Base-by-base conservation (phyloP, 2,888 invertebrate genomes). In the Smittia sp. region DNA sequence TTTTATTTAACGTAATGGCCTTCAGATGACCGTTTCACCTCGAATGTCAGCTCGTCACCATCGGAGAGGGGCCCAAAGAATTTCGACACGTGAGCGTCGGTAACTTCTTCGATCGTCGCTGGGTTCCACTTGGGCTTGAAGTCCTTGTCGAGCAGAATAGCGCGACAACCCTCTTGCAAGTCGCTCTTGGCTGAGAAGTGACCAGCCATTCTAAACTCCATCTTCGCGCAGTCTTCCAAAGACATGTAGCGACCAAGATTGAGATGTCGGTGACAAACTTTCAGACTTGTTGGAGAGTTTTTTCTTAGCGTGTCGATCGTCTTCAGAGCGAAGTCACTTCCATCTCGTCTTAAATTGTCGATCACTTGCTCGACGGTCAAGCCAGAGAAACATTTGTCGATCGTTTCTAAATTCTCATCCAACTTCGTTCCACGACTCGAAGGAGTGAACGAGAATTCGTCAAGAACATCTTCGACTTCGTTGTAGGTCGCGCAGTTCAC, bases 251-350 rank as follows among this genome's bases (percentile, higher is more conserved):
- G 85, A 3, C 97, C 98, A 75, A 89, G 85, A 76, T 91, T 87
- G 72, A 98, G 80, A 76, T 92, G 89, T 62, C 89, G 86, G 75
- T 92, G 85, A 0, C 97, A 91, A 0, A 98, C 86, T 85, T 96
- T 97, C 78, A 98, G 82, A 4, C 97, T 93, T 1, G 94, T 93
- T 0, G 98, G 99, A 0, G 96, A 97, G 90, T 96, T 90, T 82
- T 90, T 89, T 1, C 81, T 81, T 9, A 98, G 81, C 0, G 85
- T 87, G 83, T 87, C 77, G 1, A 92, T 79, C 25, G 91, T 90
- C 76, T 90, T 87, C 27, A 83, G 79, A 0, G 95, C 89, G 94
- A 95, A 98, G 73, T 91, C 89, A 73, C 93, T 91, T n/a, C 88
- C 87, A 75, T 96, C 93, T 75, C 85, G 85, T 77, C 91, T 85